These are phyloP conservation scores for Hafferia zeledoni DNA, from an alignment of 2,797 vertebrate species.

Conservation along the genomic window DNA sequence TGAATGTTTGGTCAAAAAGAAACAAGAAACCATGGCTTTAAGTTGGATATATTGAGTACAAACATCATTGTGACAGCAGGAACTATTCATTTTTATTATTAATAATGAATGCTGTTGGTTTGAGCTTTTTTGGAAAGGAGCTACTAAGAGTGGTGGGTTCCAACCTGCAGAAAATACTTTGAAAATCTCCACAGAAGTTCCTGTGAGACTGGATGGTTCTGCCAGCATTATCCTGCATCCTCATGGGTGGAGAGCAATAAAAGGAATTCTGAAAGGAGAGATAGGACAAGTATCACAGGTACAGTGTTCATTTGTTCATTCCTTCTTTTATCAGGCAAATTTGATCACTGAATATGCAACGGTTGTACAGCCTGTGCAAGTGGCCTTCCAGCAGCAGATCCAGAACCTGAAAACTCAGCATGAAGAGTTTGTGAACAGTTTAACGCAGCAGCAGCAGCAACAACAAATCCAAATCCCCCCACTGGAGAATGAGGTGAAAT, in stretches of 20 bases:
- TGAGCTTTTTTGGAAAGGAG: neutral
- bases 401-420: constrained; percentile 93
- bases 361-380: constrained; percentile 91
- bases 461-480: constrained; percentile 80
- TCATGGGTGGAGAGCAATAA: fast-evolving
- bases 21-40: neutral
- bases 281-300: fast-evolving
- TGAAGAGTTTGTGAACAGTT: constrained; percentile 89
- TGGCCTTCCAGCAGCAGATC: constrained; percentile 97
- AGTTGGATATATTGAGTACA: neutral
- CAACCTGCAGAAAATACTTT: neutral
- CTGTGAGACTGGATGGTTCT: neutral
- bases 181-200: neutral
- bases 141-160: neutral
- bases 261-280: neutral
- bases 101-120: neutral
- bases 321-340: constrained; percentile 81
- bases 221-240: neutral
- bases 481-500: constrained; percentile 75
- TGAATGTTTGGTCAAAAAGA: neutral
- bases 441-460: constrained; percentile 84
- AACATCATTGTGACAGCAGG: neutral
- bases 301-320: neutral
- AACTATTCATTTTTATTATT: neutral
- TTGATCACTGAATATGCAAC: constrained; percentile 90